phyloP scores from a whole-genome alignment of 2,888 invertebrate genomes.

The Cartodere bifasciata region DNA sequence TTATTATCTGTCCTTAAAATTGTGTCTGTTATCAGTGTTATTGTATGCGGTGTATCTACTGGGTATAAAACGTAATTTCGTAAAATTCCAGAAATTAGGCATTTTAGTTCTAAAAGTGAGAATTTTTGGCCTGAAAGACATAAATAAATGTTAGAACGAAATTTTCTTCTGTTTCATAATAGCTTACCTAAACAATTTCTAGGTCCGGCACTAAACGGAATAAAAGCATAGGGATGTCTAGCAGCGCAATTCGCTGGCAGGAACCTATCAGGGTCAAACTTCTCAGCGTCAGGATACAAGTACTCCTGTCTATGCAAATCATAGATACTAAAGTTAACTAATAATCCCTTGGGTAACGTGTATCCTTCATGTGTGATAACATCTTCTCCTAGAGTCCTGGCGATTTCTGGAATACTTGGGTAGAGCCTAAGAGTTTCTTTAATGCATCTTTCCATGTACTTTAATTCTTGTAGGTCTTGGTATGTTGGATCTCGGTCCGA shows the following conservation, averaged over 20 bases:
- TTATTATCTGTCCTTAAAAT: slow-evolving; percentile 2
- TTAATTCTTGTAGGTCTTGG: slow-evolving; percentile 10
- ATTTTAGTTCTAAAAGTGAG: slow-evolving; percentile 6
- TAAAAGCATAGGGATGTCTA: slow-evolving; percentile 34
- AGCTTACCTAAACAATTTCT: slow-evolving; percentile 30
- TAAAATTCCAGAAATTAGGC: slow-evolving; percentile 4
- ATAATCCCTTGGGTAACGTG: slow-evolving; percentile 13
- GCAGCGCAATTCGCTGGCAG: slow-evolving; percentile 26
- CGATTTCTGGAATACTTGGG: slow-evolving; percentile 17
- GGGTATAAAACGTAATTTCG: slow-evolving; percentile 5
- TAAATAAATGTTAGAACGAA: too few relatives aligned
- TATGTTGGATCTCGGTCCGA: slow-evolving; percentile 8
- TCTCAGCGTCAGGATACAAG: slow-evolving; percentile 34
- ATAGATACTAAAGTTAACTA: slow-evolving; percentile 20
- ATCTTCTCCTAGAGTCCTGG: slow-evolving; percentile 6
- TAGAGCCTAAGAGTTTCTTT: slow-evolving; percentile 18
- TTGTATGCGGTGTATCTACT: slow-evolving; percentile 2
- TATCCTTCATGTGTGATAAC: slow-evolving; percentile 9
- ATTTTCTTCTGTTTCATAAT: too few relatives aligned
- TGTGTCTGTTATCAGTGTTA: slow-evolving; percentile 3
- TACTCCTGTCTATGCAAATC: slow-evolving; percentile 36
- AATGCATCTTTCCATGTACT: slow-evolving; percentile 15
- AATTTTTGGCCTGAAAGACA: slow-evolving; percentile 7
- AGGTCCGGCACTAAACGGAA: slow-evolving; percentile 35
- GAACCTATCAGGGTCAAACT: slow-evolving; percentile 33